Evolutionary conservation across 2,888 invertebrate genomes (phyloP).

Genomic region (Harpagoxenus sublaevis): DNA sequence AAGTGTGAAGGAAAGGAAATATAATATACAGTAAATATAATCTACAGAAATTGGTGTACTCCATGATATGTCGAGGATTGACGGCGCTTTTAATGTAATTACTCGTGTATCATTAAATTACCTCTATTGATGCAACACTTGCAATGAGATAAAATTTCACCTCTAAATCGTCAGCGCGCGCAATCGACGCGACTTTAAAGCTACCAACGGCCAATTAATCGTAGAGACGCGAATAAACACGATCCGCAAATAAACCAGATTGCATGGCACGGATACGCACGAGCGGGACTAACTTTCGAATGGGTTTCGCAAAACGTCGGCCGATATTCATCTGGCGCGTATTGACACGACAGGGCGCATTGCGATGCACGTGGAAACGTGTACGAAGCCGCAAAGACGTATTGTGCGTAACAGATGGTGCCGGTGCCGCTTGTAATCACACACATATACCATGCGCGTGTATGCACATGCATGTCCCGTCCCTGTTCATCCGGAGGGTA

Average conservation of each 20-base stretch:
- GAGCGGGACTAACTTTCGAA: constrained; percentile 34
- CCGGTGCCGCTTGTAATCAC: constrained; percentile 36
- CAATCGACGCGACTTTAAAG: constrained; percentile 45
- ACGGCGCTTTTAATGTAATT: constrained; percentile 26
- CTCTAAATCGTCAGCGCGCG: neutral
- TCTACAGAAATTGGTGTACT: neutral
- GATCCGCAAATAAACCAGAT: constrained; percentile 48
- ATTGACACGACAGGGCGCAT: constrained; percentile 25
- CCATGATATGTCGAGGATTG: neutral
- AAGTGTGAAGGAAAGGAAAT: neutral
- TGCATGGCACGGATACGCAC: constrained; percentile 39
- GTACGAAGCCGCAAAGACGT: constrained; percentile 32
- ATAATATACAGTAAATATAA: no score
- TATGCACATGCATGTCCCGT: no score
- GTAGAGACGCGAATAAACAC: constrained; percentile 45
- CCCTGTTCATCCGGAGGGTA: neutral
- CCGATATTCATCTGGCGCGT: constrained; percentile 37
- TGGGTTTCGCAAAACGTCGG: constrained; percentile 20
- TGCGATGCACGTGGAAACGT: neutral
- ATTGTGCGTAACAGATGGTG: constrained; percentile 48
- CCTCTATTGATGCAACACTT: neutral
- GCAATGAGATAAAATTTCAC: neutral
- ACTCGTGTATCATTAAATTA: constrained; percentile 12
- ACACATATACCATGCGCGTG: neutral
- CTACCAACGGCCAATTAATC: constrained; percentile 44